phyloP scores from a whole-genome alignment of 2,888 invertebrate genomes.

The Caenorhabditis angaria region DNA sequence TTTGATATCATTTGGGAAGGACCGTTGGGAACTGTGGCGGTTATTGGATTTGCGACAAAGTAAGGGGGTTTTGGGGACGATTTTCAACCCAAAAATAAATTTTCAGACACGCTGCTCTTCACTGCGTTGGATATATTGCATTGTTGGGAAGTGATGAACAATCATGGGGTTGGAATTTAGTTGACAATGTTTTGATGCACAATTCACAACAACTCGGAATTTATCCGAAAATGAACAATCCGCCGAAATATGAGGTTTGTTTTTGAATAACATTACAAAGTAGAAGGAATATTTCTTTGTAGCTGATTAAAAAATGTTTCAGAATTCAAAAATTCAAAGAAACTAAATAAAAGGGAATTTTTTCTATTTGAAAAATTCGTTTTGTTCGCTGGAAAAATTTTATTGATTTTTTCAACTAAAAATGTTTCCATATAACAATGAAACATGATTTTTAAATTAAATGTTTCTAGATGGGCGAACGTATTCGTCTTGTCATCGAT shows the following conservation, averaged over 20 bases:
- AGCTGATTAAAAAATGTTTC: no score
- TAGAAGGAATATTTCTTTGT: background rate
- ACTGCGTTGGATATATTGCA: slow-evolving; percentile 94
- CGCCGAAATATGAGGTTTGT: slow-evolving; percentile 85
- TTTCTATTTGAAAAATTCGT: background rate
- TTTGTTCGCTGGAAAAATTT: no score
- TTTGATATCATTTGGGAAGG: slow-evolving; percentile 76
- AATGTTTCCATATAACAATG: background rate
- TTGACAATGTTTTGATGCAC: slow-evolving; percentile 94
- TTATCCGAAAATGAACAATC: slow-evolving; percentile 79
- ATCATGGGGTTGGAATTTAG: slow-evolving; percentile 99
- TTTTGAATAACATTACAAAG: background rate
- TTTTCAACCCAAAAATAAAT: background rate
- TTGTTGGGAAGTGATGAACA: slow-evolving; percentile 93
- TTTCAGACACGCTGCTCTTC: slow-evolving; percentile 83
- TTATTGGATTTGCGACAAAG: slow-evolving; percentile 92
- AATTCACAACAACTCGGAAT: slow-evolving; percentile 81
- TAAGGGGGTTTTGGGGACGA: slow-evolving; percentile 14
- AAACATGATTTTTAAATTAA: slow-evolving; percentile 10
- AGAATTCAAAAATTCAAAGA: no score
- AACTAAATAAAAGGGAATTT: no score
- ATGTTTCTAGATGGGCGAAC: slow-evolving; percentile 85
- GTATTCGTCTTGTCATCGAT: slow-evolving; percentile 94
- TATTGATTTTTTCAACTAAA: slow-evolving; percentile 3
- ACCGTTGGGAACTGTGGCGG: slow-evolving; percentile 95